Conservation (phyloP, 2,797 vertebrate genomes). For the Melanotaenia nigrans region DNA sequence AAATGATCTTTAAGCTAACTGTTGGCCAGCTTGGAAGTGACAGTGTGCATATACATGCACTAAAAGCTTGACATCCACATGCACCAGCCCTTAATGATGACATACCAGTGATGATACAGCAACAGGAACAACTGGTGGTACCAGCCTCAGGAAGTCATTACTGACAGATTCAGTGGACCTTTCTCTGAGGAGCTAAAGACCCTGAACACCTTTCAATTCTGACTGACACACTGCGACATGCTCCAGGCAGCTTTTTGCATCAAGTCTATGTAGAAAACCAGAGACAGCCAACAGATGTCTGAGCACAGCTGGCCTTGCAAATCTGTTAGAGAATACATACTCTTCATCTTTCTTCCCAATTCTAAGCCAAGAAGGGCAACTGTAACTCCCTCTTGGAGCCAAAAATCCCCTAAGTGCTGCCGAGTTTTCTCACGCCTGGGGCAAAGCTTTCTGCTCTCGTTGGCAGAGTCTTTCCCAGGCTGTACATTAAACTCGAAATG, state of each 20-base stretch:
- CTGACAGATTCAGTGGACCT: not conserved
- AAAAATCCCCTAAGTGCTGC: constrained; percentile 60
- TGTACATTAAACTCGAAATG: not conserved
- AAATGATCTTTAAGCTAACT: constrained; percentile 7
- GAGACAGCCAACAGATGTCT: constrained; percentile 31
- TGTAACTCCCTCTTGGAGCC: constrained; percentile 37
- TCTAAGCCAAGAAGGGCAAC: constrained; percentile 65
- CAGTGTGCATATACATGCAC: constrained; percentile 2
- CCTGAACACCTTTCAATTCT: not conserved
- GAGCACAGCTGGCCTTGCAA: constrained; percentile 29
- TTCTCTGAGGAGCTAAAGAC: not conserved
- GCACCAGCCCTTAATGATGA: not conserved
- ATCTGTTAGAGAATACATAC: constrained; percentile 43
- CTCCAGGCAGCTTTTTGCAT: not conserved
- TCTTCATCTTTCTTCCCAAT: constrained; percentile 54
- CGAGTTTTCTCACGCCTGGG: constrained; percentile 64
- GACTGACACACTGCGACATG: not conserved
- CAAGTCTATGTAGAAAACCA: constrained; percentile 11
- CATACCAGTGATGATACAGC: not conserved
- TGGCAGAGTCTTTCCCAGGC: not conserved
- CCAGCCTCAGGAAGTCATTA: not conserved
- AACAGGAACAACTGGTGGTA: not conserved
- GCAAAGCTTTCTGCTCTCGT: constrained; percentile 23
- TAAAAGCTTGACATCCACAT: not conserved
- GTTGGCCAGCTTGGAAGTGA: not conserved